These are phyloP conservation scores for Eupsilia transversa DNA, from an alignment of 2,888 invertebrate genomes.

Conservation along the genomic window DNA sequence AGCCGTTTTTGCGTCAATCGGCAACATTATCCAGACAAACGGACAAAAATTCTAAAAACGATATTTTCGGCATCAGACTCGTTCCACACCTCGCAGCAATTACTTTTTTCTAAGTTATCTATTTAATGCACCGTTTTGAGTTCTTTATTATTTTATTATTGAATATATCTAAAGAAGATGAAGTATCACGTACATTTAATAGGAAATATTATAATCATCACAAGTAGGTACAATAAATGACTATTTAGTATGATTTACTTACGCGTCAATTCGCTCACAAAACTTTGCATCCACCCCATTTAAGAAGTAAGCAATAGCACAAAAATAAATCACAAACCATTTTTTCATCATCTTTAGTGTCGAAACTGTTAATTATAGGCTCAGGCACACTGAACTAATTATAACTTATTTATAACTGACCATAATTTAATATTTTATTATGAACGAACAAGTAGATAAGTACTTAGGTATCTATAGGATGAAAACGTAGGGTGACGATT, in stretches of 20 bases:
- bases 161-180: no score
- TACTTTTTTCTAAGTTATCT: no score
- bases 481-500: slow-evolving; percentile 30
- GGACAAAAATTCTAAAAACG: no score
- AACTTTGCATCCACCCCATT: slow-evolving; percentile 15
- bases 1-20: no score
- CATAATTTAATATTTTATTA: background rate
- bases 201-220: background rate
- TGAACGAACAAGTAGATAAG: slow-evolving; percentile 4
- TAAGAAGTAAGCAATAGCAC: slow-evolving; percentile 2
- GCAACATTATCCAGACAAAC: no score
- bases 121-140: no score
- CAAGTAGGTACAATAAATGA: background rate
- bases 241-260: slow-evolving; percentile 12
- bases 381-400: background rate
- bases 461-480: slow-evolving; percentile 7
- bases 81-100: no score
- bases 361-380: background rate
- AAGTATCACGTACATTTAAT: no score
- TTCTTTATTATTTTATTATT: no score
- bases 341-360: slow-evolving; percentile 26
- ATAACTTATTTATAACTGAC: slow-evolving; percentile 5
- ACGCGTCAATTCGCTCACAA: slow-evolving; percentile 30
- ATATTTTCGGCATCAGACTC: no score
- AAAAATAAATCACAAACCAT: background rate